Evolutionary conservation across 2,113 vertebrate genomes (phyloP).

Genomic region (Salminus brasiliensis): DNA sequence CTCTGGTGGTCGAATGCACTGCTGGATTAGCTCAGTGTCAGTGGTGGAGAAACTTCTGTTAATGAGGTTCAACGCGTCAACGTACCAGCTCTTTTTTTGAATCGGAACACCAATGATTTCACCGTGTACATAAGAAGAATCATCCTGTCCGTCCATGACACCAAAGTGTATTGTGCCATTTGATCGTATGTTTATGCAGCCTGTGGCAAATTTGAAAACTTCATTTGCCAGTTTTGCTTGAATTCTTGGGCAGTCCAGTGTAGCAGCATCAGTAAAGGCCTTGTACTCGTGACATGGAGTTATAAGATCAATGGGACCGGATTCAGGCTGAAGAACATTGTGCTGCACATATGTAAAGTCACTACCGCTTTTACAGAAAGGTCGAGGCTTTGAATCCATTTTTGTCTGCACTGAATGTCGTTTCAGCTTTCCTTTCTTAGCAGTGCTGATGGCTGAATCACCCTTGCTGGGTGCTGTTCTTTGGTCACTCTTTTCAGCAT

Average conservation of each 20-base stretch:
- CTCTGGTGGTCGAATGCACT: constrained; percentile 78
- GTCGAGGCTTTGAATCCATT: constrained; percentile 69
- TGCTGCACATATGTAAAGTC: constrained; percentile 76
- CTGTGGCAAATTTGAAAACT: constrained; percentile 78
- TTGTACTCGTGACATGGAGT: constrained; percentile 84
- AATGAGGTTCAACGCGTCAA: constrained; percentile 75
- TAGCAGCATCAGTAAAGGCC: constrained; percentile 71
- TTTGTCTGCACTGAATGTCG: constrained; percentile 42
- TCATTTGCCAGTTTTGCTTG: constrained; percentile 81
- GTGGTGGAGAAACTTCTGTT: constrained; percentile 63
- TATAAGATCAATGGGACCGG: constrained; percentile 75
- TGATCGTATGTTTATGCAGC: constrained; percentile 82
- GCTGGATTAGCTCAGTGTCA: constrained; percentile 64
- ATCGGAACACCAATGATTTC: constrained; percentile 78
- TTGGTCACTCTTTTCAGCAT: not conserved
- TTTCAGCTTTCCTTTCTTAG: not conserved
- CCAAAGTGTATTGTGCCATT: constrained; percentile 88
- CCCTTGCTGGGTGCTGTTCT: not conserved
- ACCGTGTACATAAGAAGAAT: constrained; percentile 68
- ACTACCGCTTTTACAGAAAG: constrained; percentile 68
- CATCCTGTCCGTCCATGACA: constrained; percentile 75
- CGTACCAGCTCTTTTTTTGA: constrained; percentile 68
- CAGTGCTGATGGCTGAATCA: not conserved
- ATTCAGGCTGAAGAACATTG: constrained; percentile 77
- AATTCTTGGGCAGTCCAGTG: constrained; percentile 67